Evolutionary conservation across 2,113 vertebrate species (phyloP).

Genomic region (Piprites chloris): DNA sequence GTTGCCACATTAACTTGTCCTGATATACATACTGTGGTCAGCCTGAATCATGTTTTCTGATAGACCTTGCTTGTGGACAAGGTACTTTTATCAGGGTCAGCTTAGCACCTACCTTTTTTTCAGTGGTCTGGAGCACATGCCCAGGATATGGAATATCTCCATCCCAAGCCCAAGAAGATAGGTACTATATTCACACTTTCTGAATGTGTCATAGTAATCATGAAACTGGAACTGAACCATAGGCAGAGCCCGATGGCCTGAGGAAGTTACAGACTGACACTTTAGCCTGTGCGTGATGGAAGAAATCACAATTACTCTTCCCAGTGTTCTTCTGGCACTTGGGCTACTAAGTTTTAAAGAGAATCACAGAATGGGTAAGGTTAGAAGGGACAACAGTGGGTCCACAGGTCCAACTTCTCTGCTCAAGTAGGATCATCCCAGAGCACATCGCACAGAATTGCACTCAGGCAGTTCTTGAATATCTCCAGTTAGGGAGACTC

Average conservation of each 20-base stretch:
- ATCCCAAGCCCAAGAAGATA: not conserved
- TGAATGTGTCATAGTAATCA: not conserved
- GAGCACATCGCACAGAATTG: not conserved
- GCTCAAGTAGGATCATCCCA: not conserved
- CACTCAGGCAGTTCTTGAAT: not conserved
- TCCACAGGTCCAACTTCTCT: not conserved
- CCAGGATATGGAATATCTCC: not conserved
- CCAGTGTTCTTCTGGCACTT: not conserved
- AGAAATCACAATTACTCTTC: not conserved
- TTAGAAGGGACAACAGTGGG: not conserved
- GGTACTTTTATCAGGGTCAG: not conserved
- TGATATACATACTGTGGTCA: not conserved
- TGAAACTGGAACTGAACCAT: not conserved
- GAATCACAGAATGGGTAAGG: not conserved
- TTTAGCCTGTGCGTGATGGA: not conserved
- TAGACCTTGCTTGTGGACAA: not conserved
- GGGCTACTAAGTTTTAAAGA: not conserved
- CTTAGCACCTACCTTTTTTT: not conserved
- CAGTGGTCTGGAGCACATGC: not conserved
- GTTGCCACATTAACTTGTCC: not conserved
- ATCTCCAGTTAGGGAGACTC: not conserved
- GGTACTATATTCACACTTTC: not conserved
- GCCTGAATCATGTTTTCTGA: not conserved
- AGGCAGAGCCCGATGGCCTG: not conserved
- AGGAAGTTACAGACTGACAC: not conserved